A percentile compares a stretch with the other conserved stretches of the same genome.
These are phyloP conservation scores for Cardiocondyla obscurior DNA, from an alignment of 1,140 invertebrate species.

Conservation along the genomic window DNA sequence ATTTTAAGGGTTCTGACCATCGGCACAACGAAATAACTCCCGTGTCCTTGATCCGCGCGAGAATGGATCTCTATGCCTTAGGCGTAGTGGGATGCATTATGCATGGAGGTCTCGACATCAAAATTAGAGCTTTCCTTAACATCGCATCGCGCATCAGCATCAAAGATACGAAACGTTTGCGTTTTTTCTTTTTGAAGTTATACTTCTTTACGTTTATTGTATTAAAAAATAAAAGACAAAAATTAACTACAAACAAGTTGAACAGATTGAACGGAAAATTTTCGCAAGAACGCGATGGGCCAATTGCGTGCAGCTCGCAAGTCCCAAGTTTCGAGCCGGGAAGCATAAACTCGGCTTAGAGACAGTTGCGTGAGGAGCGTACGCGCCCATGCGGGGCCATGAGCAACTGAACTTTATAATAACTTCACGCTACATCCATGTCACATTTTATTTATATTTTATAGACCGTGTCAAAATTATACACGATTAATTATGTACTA, in stretches of 20 bases:
- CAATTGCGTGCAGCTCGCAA: slow-evolving; percentile 52
- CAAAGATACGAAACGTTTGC: not conserved
- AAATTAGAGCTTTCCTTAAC: slow-evolving; percentile 31
- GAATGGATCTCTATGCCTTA: not conserved
- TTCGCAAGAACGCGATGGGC: not conserved
- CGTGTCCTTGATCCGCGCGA: slow-evolving; percentile 28
- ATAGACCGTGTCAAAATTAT: too few relatives aligned
- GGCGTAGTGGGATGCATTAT: slow-evolving; percentile 26
- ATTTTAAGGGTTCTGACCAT: not conserved
- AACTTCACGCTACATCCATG: not conserved
- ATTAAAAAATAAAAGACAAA: not conserved
- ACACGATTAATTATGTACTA: too few relatives aligned
- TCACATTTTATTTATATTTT: not conserved
- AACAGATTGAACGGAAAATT: slow-evolving; percentile 23
- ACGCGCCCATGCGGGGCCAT: not conserved
- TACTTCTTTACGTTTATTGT: not conserved
- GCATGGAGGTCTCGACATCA: slow-evolving; percentile 21
- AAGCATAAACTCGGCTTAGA: slow-evolving; percentile 81
- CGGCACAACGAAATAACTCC: not conserved
- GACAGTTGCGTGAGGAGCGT: slow-evolving; percentile 83
- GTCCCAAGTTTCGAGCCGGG: slow-evolving; percentile 66
- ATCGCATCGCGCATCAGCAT: not conserved
- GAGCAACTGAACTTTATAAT: too few relatives aligned
- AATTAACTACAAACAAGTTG: not conserved
- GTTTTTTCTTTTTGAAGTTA: not conserved